Base-by-base conservation (phyloP, 2,797 vertebrate species). In the Dallia pectoralis region DNA sequence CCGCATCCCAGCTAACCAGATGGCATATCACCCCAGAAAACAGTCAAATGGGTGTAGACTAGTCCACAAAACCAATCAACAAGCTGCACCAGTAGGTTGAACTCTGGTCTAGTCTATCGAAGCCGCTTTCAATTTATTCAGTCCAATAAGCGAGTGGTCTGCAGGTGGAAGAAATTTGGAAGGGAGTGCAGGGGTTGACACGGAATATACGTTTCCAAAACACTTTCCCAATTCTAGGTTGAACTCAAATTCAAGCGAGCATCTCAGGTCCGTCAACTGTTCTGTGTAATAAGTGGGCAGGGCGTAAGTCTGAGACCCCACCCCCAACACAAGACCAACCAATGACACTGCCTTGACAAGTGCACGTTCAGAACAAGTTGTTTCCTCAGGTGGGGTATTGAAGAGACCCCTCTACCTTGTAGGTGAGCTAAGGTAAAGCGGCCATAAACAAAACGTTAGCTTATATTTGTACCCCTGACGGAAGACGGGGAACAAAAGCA, bases 61-160 rank as follows among this genome's bases (percentile, higher is more conserved):
- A 70, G 75, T 70, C 77, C 64, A 74, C 70, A 75, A 15, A 33
- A 79, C n/a, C 74, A 72, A 77, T 75, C 67, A 71, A 49, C 61
- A 29, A n/a, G 32, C 30, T 0, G 9, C 36, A 11, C 44, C 30
- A 72, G 63, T 71, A 59, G 65, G 32, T 67, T 14, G 4, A 48
- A 18, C 59, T 49, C 32, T 25, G 47, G n/a, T n/a, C n/a, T n/a
- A 68, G 68, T 65, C 27, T 29, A 70, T 68, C 40, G 56, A 32
- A 18, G 73, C 72, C 63, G 73, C 51, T 67, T 76, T 27, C 68
- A 2, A 22, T 7, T 4, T 63, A 72, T 25, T 16, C 22, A 74
- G 73, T 19, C 59, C 1, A 27, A 36, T 65, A 49, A 48, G 71
- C 11, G 19, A 27, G 14, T 9, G 40, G 40, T n/a, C 40, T 59